Evolutionary conservation across 2,888 invertebrate species (phyloP).

Genomic region (Synergus laeviventris): DNA sequence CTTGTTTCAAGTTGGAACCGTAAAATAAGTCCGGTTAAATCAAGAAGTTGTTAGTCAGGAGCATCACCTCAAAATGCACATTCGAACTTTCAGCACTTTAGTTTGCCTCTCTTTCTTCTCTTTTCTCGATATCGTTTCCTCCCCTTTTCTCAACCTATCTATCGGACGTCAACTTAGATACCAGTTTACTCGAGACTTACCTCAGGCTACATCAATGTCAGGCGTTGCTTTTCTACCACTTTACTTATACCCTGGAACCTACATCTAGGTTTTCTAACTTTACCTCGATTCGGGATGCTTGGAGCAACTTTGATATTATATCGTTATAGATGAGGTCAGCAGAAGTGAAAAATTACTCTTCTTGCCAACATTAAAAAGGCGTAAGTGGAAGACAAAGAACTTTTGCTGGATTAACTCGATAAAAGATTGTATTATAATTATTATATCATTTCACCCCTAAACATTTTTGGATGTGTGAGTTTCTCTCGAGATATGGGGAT

Average conservation of each 20-base stretch:
- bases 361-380: not conserved
- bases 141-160: slow-evolving; percentile 30
- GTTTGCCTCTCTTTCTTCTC: slow-evolving; percentile 12
- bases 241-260: not conserved
- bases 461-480: no score
- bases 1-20: slow-evolving; percentile 35
- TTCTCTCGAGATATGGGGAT: no score
- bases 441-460: no score
- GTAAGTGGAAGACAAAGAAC: not conserved
- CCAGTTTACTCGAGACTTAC: slow-evolving; percentile 36
- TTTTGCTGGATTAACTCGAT: not conserved
- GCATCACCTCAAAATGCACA: slow-evolving; percentile 37
- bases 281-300: not conserved
- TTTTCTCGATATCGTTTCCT: slow-evolving; percentile 33
- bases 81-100: slow-evolving; percentile 37
- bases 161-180: slow-evolving; percentile 37
- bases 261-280: slow-evolving; percentile 14
- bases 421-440: no score
- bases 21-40: slow-evolving; percentile 35
- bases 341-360: slow-evolving; percentile 4
- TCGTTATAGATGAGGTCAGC: not conserved
- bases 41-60: slow-evolving; percentile 36
- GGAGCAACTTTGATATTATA: slow-evolving; percentile 13
- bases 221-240: slow-evolving; percentile 27
- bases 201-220: slow-evolving; percentile 40